Evolutionary conservation across 1,140 invertebrate genomes (phyloP).

Genomic region (Rhyzopertha dominica): DNA sequence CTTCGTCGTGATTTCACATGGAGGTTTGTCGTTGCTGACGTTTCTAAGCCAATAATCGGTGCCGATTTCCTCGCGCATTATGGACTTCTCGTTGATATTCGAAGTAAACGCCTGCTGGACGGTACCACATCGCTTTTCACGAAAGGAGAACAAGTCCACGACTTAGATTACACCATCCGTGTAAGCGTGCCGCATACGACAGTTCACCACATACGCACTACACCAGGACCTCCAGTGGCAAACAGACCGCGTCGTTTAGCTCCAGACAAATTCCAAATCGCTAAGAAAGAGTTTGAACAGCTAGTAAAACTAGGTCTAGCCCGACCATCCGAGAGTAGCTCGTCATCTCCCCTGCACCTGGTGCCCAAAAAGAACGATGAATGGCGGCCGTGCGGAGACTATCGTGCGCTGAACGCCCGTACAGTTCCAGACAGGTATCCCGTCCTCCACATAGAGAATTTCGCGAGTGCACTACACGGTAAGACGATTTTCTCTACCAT

Average conservation of each 20-base stretch:
- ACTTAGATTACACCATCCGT: no score
- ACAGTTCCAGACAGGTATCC: slow-evolving; percentile 45
- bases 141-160: no score
- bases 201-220: slow-evolving; percentile 25
- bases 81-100: no score
- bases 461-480: slow-evolving; percentile 34
- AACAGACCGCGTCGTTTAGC: slow-evolving; percentile 30
- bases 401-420: slow-evolving; percentile 44
- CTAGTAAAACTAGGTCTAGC: slow-evolving; percentile 27
- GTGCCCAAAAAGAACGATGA: slow-evolving; percentile 43
- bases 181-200: slow-evolving; percentile 7
- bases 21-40: slow-evolving; percentile 45
- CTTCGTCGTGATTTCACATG: slow-evolving; percentile 39
- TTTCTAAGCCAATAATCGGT: slow-evolving; percentile 42
- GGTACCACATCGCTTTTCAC: no score
- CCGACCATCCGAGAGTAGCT: slow-evolving; percentile 34
- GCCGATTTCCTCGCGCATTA: no score
- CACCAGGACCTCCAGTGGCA: slow-evolving; percentile 33
- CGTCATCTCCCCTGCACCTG: slow-evolving; percentile 46
- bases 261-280: slow-evolving; percentile 29
- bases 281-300: slow-evolving; percentile 31
- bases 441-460: slow-evolving; percentile 35
- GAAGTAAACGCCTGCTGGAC: no score
- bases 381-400: slow-evolving; percentile 48
- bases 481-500: slow-evolving; percentile 45